These are phyloP conservation scores for Riptortus pedestris DNA, from an alignment of 1,140 invertebrate species.

Conservation along the genomic window DNA sequence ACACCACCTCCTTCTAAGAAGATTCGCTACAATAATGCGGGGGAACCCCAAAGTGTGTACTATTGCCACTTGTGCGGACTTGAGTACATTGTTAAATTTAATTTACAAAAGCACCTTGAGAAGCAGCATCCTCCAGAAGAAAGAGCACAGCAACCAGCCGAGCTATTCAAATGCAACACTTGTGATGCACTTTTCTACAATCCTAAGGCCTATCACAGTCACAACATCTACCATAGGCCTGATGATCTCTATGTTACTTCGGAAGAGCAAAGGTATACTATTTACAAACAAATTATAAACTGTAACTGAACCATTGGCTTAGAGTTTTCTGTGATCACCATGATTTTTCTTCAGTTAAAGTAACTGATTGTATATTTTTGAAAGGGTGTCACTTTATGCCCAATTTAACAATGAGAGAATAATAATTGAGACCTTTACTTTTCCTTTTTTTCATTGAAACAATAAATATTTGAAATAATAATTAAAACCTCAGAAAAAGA, in stretches of 20 bases:
- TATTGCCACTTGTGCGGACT: conserved; percentile 58
- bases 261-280: conserved; percentile 45
- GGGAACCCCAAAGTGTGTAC: conserved; percentile 48
- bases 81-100: conserved; percentile 56
- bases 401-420: too few species aligned
- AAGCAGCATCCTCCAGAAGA: conserved; percentile 47
- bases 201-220: conserved; percentile 52
- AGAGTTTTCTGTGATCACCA: conserved; percentile 15
- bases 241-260: conserved; percentile 53
- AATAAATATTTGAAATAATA: too few species aligned
- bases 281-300: conserved; percentile 38
- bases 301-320: conserved; percentile 34
- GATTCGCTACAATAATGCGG: conserved; percentile 46
- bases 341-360: too few species aligned
- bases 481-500: too few species aligned
- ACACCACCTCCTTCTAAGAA: conserved; percentile 48
- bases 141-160: conserved; percentile 42
- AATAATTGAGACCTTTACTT: too few species aligned
- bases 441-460: too few species aligned
- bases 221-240: conserved; percentile 50
- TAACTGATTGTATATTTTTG: neutral
- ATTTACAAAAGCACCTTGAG: conserved; percentile 52
- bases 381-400: neutral
- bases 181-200: conserved; percentile 56
- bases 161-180: conserved; percentile 50